Evolutionary conservation across 2,113 vertebrate species (phyloP).

Genomic region (Crotalus tigris): DNA sequence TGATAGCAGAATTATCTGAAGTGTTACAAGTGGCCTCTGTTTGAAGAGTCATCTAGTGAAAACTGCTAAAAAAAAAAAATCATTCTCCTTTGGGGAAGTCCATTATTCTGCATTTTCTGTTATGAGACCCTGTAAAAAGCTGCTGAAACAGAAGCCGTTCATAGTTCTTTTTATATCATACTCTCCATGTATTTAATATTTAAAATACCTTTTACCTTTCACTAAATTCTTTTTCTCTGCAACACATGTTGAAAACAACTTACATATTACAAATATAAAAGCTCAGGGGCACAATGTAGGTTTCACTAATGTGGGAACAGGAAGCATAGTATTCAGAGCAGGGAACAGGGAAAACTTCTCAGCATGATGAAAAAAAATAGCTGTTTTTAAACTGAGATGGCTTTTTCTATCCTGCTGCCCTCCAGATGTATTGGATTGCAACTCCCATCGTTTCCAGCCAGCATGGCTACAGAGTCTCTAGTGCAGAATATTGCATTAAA

Average conservation of each 20-base stretch:
- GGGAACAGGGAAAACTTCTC: background rate
- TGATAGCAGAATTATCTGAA: slow-evolving; percentile 28
- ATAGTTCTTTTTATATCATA: background rate
- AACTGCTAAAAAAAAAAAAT: slow-evolving; percentile 43
- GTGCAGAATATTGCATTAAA: background rate
- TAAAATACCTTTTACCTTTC: background rate
- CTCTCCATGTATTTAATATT: background rate
- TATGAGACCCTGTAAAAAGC: slow-evolving; percentile 5
- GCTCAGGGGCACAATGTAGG: background rate
- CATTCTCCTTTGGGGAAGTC: slow-evolving; percentile 4
- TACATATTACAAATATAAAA: background rate
- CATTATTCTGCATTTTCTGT: slow-evolving; percentile 34
- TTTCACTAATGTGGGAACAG: background rate
- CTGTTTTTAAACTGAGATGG: background rate
- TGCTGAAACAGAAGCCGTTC: background rate
- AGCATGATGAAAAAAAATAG: background rate
- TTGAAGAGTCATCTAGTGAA: slow-evolving; percentile 21
- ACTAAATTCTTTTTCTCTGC: background rate
- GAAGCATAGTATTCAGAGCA: background rate
- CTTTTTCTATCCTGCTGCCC: background rate
- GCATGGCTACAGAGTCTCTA: background rate
- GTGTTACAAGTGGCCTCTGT: slow-evolving; percentile 37
- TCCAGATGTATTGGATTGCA: background rate
- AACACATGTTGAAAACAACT: background rate
- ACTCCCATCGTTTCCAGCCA: background rate